phyloP scores from a whole-genome alignment of 2,113 vertebrate species.

The Cyrtonyx montezumae region DNA sequence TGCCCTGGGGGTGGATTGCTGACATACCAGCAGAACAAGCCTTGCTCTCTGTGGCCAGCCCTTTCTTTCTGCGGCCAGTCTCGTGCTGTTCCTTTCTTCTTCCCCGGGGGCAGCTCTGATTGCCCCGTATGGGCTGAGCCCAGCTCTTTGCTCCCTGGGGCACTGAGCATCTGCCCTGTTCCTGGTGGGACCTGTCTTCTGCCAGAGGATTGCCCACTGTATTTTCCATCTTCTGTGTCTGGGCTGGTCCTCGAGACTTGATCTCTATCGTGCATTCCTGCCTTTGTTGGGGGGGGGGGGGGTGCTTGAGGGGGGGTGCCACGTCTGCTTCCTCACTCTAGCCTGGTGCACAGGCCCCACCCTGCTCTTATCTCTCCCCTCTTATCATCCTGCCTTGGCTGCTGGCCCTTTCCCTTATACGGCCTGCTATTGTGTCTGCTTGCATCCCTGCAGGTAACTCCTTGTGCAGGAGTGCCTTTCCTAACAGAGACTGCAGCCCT shows the following conservation, averaged over 20 bases:
- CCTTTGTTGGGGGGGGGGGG: not conserved
- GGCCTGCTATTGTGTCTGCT: constrained; percentile 11
- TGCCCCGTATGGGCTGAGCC: not conserved
- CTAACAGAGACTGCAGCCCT: not conserved
- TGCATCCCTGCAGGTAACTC: constrained; percentile 32
- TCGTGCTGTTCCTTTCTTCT: not conserved
- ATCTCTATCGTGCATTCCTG: rapidly evolving
- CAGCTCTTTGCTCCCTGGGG: not conserved
- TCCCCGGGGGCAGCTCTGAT: not conserved
- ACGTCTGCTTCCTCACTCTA: not conserved
- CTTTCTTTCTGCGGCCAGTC: too few relatives aligned
- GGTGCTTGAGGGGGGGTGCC: too few relatives aligned
- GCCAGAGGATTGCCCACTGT: rapidly evolving
- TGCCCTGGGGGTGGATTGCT: constrained; percentile 72
- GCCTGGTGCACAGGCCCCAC: constrained; percentile 10
- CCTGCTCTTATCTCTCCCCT: constrained; percentile 64
- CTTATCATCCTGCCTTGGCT: constrained; percentile 44
- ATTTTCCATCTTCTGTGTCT: not conserved
- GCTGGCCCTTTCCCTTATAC: constrained; percentile 67
- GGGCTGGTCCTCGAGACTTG: rapidly evolving
- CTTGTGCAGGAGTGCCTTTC: not conserved
- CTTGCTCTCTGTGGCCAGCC: not conserved
- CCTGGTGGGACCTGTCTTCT: not conserved
- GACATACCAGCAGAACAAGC: constrained; percentile 66
- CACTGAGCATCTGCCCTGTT: not conserved